Percentiles rank a stretch among this genome's conserved stretches.
Conservation (phyloP, 2,888 invertebrate genomes). For the Caenorhabditis wallacei region DNA sequence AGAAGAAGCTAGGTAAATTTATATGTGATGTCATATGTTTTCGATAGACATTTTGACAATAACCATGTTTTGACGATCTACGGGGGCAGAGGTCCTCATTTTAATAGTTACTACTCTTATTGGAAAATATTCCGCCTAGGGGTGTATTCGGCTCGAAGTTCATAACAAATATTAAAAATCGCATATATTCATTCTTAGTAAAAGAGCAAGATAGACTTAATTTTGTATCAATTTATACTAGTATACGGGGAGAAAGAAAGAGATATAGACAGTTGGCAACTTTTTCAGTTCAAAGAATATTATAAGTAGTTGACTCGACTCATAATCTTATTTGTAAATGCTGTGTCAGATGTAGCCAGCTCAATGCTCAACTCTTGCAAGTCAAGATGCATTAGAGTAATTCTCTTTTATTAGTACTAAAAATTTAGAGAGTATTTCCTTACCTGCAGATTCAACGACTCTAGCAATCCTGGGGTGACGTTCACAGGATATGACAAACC, state of each 20-base stretch:
- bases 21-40: constrained; percentile 61
- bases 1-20: constrained; percentile 53
- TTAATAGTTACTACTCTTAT: constrained; percentile 27
- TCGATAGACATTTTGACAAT: constrained; percentile 43
- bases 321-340: constrained; percentile 44
- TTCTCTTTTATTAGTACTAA: not conserved
- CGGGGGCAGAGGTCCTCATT: constrained; percentile 30
- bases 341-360: constrained; percentile 20
- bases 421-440: not conserved
- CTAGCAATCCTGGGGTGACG: constrained; percentile 29
- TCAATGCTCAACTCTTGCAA: constrained; percentile 1
- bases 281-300: constrained; percentile 55
- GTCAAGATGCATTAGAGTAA: constrained; percentile 10
- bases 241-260: not conserved
- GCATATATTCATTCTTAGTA: constrained; percentile 10
- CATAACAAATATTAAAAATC: constrained; percentile 49
- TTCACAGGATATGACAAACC: constrained; percentile 18
- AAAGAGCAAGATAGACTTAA: constrained; percentile 34
- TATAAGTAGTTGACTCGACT: constrained; percentile 42
- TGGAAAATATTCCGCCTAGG: constrained; percentile 38
- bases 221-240: constrained; percentile 12
- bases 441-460: constrained; percentile 43
- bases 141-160: constrained; percentile 28
- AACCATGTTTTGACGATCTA: constrained; percentile 52
- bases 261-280: constrained; percentile 33